Evolutionary conservation across 2,888 invertebrate genomes (phyloP).

Genomic region (Clanis bilineata): DNA sequence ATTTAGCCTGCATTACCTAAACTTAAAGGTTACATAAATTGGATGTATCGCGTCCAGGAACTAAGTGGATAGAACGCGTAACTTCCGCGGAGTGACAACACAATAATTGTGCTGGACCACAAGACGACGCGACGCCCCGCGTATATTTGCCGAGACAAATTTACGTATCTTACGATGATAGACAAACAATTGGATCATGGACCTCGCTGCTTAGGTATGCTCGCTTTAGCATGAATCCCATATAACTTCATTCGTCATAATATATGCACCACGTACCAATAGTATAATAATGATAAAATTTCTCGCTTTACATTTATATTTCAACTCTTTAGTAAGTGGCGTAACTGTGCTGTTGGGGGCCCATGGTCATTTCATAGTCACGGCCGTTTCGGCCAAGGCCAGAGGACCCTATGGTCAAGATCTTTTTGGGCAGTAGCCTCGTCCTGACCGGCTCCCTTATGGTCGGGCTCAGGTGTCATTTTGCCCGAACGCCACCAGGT

Average conservation of each 20-base stretch:
- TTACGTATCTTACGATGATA: slow-evolving; percentile 66
- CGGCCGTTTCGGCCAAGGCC: too few relatives aligned
- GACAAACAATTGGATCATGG: slow-evolving; percentile 57
- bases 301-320: too few relatives aligned
- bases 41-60: slow-evolving; percentile 52
- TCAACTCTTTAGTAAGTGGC: too few relatives aligned
- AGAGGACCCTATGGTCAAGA: too few relatives aligned
- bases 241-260: slow-evolving; percentile 56
- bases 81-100: slow-evolving; percentile 73
- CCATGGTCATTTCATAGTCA: too few relatives aligned
- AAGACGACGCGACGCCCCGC: slow-evolving; percentile 51
- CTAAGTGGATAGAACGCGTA: slow-evolving; percentile 62
- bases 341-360: too few relatives aligned
- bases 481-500: too few relatives aligned
- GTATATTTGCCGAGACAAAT: slow-evolving; percentile 67
- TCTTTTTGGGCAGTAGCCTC: too few relatives aligned
- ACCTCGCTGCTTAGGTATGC: slow-evolving; percentile 47
- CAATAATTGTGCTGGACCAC: slow-evolving; percentile 70
- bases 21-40: slow-evolving; percentile 59
- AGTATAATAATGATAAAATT: too few relatives aligned
- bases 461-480: too few relatives aligned
- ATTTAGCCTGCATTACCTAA: slow-evolving; percentile 49
- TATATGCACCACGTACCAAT: background rate
- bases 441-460: too few relatives aligned
- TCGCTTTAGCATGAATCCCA: slow-evolving; percentile 42